Base-by-base conservation (phyloP, 2,113 vertebrate genomes). In the Ceyx cyanopectus region DNA sequence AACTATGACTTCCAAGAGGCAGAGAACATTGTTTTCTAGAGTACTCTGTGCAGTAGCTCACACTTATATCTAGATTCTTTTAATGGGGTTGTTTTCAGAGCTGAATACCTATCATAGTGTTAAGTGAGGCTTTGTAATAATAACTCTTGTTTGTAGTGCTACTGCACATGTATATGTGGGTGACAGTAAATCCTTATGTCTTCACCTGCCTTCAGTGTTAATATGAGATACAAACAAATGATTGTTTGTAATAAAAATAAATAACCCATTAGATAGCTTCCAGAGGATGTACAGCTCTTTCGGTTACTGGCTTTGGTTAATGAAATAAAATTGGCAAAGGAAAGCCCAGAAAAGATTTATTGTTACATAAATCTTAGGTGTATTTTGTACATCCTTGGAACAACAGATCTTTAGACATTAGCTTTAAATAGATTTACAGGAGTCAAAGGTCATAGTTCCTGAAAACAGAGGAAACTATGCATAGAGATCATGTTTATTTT, bases 401-500 rank as follows among this genome's bases (percentile, higher is more conserved):
- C 75, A 91, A 94, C 87, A 94, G 37, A 70, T 96, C 95, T 97
- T 92, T 94, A 96, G 97, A 79, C 94, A 82, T 75, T 46, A 92
- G 85, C 95, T 97, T 96, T 94, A 95, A 97, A 95, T 87, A 96
- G 94, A 96, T 97, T 97, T 97, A 96, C 84, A 93, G 72, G 90
- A 96, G 96, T 97, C 95, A 95, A 96, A 97, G 97, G 97, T 97
- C 96, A 94, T 66, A 82, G 86, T 96, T 95, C 89, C 93, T 97
- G 84, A 95, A 98, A 97, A 97, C 96, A 97, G 92, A 97, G 96
- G 95, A 97, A 97, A 97, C 95, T 96, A 93, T 93, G 90, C 93
- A 94, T 90, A 87, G 93, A 96, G 94, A 93, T 97, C 41, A 22
- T 96, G 95, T 98, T 98, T 97, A 98, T 97, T 97, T 98, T 98